phyloP scores from a whole-genome alignment of 2,888 invertebrate genomes.

The Anoncus sp. region DNA sequence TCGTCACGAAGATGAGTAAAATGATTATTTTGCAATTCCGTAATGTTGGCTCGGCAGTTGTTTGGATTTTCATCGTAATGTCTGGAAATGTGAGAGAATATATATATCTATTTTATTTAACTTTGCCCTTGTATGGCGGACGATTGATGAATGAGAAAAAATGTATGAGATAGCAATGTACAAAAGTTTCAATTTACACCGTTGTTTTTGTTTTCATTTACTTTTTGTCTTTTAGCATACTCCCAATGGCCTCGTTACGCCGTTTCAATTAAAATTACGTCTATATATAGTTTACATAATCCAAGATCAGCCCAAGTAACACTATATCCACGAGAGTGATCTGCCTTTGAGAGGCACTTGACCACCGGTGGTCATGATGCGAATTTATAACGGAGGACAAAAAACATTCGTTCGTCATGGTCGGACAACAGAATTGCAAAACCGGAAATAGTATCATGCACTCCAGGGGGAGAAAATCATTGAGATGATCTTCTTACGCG shows the following conservation, averaged over 20 bases:
- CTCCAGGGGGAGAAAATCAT: conserved; percentile 11
- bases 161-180: no score
- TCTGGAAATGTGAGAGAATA: conserved; percentile 20
- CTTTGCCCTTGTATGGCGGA: no score
- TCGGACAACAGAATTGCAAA: conserved; percentile 27
- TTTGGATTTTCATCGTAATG: neutral
- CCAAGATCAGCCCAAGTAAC: conserved; percentile 44
- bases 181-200: no score
- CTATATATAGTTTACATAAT: conserved; percentile 44
- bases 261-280: neutral
- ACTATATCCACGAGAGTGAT: conserved; percentile 30
- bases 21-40: conserved; percentile 24
- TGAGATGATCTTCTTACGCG: no score
- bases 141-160: no score
- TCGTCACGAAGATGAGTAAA: conserved; percentile 4
- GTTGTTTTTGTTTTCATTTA: neutral
- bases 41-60: conserved; percentile 23
- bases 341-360: conserved; percentile 40
- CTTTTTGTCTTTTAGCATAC: neutral
- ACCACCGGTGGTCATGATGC: conserved; percentile 35
- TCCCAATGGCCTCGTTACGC: neutral
- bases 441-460: conserved; percentile 29
- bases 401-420: conserved; percentile 32
- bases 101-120: no score
- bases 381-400: conserved; percentile 38